These are phyloP conservation scores for Acinonyx jubatus DNA, from an alignment of 2,113 vertebrate genomes.

Conservation along the genomic window DNA sequence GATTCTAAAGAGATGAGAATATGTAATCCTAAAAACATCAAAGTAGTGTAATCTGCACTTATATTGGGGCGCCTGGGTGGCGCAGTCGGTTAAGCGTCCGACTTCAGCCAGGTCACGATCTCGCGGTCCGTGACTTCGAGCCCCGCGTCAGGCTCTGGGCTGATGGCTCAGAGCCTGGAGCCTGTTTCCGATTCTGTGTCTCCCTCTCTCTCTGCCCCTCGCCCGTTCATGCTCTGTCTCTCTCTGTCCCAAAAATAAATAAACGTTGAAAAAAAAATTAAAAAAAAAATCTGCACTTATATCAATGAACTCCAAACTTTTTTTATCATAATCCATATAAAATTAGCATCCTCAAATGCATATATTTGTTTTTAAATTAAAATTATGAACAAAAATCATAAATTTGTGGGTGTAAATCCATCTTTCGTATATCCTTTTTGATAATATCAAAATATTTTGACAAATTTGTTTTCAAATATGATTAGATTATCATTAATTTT, in stretches of 20 bases:
- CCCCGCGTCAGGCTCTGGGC: no score
- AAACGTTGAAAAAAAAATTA: no score
- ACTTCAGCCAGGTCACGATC: no score
- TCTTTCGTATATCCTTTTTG: neutral
- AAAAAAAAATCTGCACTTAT: neutral
- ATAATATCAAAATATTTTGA: constrained; percentile 21
- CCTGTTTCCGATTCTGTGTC: no score
- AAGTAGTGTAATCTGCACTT: neutral
- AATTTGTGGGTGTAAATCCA: neutral
- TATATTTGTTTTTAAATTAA: neutral
- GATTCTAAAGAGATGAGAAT: neutral
- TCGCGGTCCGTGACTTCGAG: no score
- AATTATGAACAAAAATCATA: neutral
- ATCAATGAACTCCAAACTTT: neutral
- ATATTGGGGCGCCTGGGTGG: no score
- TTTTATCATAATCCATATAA: neutral
- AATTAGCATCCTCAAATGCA: neutral
- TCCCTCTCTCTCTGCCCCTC: no score
- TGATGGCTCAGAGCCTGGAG: no score
- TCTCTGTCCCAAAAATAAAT: no score
- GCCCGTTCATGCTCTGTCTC: no score
- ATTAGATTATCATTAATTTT: neutral
- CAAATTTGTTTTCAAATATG: neutral
- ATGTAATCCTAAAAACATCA: neutral
- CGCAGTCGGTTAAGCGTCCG: no score